phyloP scores from a whole-genome alignment of 2,113 vertebrate genomes.

The Neolamprologus longior region DNA sequence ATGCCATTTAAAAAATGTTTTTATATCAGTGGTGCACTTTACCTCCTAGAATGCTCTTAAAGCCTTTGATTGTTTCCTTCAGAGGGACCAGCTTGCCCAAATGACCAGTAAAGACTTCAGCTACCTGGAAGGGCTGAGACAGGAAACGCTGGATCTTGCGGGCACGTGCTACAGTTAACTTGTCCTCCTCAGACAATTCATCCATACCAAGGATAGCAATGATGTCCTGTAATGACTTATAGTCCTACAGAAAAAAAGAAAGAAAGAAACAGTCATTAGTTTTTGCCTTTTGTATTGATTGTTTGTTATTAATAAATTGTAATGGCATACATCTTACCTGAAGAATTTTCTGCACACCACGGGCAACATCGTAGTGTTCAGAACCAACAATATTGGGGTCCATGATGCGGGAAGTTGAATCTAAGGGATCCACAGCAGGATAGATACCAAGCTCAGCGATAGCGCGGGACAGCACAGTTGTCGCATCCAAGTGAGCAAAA shows the following conservation, averaged over 20 bases:
- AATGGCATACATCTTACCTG: conserved; percentile 56
- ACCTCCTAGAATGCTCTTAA: conserved; percentile 88
- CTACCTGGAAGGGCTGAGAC: conserved; percentile 98
- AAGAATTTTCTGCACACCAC: conserved; percentile 95
- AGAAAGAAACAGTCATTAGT: neutral
- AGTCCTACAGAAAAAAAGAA: conserved; percentile 72
- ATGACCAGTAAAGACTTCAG: conserved; percentile 96
- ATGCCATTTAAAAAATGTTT: conserved; percentile 8
- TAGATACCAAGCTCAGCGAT: conserved; percentile 97
- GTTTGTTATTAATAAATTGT: neutral
- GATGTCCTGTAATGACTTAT: conserved; percentile 98
- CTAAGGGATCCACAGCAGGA: conserved; percentile 92
- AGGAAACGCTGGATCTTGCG: conserved; percentile 97
- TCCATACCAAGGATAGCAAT: conserved; percentile 99
- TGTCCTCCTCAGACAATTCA: conserved; percentile 96
- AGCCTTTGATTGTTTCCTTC: conserved; percentile 91
- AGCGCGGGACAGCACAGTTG: conserved; percentile 93
- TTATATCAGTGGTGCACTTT: conserved; percentile 14
- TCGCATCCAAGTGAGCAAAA: conserved; percentile 98
- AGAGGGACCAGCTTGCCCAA: conserved; percentile 92
- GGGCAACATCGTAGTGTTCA: conserved; percentile 94
- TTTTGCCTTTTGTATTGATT: neutral
- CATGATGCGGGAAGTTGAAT: conserved; percentile 99
- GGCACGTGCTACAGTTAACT: conserved; percentile 89
- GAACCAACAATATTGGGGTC: conserved; percentile 95